Conservation (phyloP, 2,113 vertebrate genomes). For the Podarcis cretensis region DNA sequence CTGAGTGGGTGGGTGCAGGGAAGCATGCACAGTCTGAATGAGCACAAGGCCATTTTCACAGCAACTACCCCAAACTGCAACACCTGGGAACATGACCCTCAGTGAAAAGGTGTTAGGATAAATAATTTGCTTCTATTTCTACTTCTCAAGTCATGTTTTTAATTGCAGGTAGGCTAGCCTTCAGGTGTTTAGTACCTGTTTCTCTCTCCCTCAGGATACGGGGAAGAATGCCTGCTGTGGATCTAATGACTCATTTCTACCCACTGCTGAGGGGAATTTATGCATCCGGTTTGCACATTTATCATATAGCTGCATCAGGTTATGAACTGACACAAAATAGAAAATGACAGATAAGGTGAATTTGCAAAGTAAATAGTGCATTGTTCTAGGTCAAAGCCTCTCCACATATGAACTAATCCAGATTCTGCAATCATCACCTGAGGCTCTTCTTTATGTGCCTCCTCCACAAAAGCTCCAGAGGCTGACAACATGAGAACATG, state of each 20-base stretch:
- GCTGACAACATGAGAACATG: too few relatives aligned
- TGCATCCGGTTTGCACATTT: constrained; percentile 19
- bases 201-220: constrained; percentile 4
- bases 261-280: background rate
- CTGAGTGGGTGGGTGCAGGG: too few relatives aligned
- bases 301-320: background rate
- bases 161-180: constrained; percentile 6
- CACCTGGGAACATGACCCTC: background rate
- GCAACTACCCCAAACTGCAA: background rate
- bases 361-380: constrained; percentile 12
- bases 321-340: background rate
- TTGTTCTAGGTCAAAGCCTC: background rate
- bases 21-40: too few relatives aligned
- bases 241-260: constrained; percentile 40
- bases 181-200: constrained; percentile 26
- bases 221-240: constrained; percentile 27
- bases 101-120: constrained; percentile 27
- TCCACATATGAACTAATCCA: too few relatives aligned
- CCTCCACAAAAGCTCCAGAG: too few relatives aligned
- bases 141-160: constrained; percentile 14
- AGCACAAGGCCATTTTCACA: background rate
- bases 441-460: too few relatives aligned
- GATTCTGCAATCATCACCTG: too few relatives aligned
- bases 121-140: constrained; percentile 20
- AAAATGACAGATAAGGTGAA: background rate